Percentiles rank a stretch among this genome's conserved stretches.
These are phyloP conservation scores for Ceratoteleas bidentatus DNA, from an alignment of 1,140 invertebrate genomes.

Conservation along the genomic window DNA sequence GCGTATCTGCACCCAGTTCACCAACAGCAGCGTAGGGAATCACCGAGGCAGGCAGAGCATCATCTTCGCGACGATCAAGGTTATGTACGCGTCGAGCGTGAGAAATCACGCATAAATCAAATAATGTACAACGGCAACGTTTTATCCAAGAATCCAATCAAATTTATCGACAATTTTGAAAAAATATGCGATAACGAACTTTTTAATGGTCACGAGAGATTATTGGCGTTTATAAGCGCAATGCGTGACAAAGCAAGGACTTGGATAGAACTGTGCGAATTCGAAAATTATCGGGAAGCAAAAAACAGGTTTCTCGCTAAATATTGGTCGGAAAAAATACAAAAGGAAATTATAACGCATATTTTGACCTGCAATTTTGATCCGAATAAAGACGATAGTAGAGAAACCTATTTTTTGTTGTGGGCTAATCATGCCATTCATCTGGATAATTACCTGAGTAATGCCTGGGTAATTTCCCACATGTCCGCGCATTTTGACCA, in stretches of 20 bases:
- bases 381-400: slow-evolving; percentile 4
- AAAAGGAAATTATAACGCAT: not conserved
- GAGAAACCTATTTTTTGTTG: not conserved
- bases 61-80: too few species aligned
- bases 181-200: slow-evolving; percentile 7
- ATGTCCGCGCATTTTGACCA: too few species aligned
- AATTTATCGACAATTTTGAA: not conserved
- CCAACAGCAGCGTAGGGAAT: too few species aligned
- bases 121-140: not conserved
- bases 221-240: not conserved
- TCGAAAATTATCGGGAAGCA: not conserved
- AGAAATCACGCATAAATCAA: not conserved
- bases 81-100: not conserved
- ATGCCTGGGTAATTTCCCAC: too few species aligned
- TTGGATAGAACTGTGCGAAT: slow-evolving; percentile 11
- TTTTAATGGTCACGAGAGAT: not conserved
- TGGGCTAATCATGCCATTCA: too few species aligned
- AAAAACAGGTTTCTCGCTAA: not conserved
- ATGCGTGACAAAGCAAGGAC: slow-evolving; percentile 3
- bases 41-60: too few species aligned
- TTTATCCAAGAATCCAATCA: not conserved
- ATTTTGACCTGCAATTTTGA: not conserved
- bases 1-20: too few species aligned
- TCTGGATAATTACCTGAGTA: too few species aligned
- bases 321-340: not conserved